phyloP scores from a whole-genome alignment of 2,888 invertebrate genomes.

The Orchestes rusci region DNA sequence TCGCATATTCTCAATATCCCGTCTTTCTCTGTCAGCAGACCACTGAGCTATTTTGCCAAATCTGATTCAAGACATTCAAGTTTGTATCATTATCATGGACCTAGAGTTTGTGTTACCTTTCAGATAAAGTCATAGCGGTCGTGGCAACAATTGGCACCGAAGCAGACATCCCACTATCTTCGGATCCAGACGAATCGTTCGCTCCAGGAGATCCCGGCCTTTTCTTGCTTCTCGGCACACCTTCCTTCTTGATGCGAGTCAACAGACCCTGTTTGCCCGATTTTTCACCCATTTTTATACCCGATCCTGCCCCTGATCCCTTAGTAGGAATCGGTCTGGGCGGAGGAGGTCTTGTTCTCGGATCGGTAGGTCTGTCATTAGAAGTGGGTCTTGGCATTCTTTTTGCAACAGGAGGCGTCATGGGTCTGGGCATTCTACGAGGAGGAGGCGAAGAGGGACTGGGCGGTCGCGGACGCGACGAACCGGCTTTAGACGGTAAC shows the following conservation, averaged over 20 bases:
- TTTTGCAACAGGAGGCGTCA: slow-evolving; percentile 44
- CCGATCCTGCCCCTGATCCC: too few species aligned
- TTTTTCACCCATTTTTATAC: slow-evolving; percentile 19
- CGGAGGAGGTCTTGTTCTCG: slow-evolving; percentile 50
- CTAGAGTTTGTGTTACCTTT: too few species aligned
- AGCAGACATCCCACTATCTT: slow-evolving; percentile 53
- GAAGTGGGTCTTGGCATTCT: slow-evolving; percentile 29
- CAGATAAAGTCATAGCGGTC: slow-evolving; percentile 67
- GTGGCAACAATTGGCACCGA: slow-evolving; percentile 56
- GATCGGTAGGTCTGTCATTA: slow-evolving; percentile 43
- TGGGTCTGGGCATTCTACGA: slow-evolving; percentile 48
- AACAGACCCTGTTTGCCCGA: slow-evolving; percentile 31
- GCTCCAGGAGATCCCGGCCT: slow-evolving; percentile 45
- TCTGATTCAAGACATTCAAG: too few species aligned
- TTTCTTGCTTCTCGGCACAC: slow-evolving; percentile 26
- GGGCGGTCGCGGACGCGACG: slow-evolving; percentile 49
- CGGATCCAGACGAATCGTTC: slow-evolving; percentile 52
- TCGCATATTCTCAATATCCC: slow-evolving; percentile 81
- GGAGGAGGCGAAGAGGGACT: slow-evolving; percentile 47
- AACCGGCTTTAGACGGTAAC: slow-evolving; percentile 44
- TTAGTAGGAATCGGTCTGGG: too few species aligned
- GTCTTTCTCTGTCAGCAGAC: slow-evolving; percentile 66
- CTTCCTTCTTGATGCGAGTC: slow-evolving; percentile 42
- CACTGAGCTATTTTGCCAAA: slow-evolving; percentile 91
- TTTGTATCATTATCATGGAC: too few species aligned